These are phyloP conservation scores for Clamator glandarius DNA, from an alignment of 2,797 vertebrate genomes.

Conservation along the genomic window DNA sequence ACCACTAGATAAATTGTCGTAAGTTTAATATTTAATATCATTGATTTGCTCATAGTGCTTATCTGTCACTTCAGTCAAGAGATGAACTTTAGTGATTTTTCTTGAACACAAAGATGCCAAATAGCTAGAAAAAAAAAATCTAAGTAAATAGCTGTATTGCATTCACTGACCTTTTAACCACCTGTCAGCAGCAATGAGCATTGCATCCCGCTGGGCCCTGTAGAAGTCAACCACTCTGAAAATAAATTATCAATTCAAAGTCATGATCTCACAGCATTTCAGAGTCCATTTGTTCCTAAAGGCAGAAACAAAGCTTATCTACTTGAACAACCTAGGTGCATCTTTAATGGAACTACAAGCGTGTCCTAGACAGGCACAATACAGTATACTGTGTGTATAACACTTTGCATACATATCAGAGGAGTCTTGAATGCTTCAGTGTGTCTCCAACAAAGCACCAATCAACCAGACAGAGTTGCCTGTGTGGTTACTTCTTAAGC, in stretches of 20 bases:
- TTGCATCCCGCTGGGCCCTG: slow-evolving; percentile 83
- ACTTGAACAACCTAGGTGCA: not conserved
- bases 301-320: not conserved
- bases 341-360: not conserved
- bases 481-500: not conserved
- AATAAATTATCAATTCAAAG: not conserved
- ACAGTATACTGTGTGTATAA: not conserved
- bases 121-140: not conserved
- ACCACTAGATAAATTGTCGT: not conserved
- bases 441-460: not conserved
- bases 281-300: not conserved
- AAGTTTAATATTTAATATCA: slow-evolving; percentile 11
- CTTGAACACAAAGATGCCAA: not conserved
- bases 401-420: not conserved
- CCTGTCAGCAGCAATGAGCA: slow-evolving; percentile 88
- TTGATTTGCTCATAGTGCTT: slow-evolving; percentile 18
- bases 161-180: slow-evolving; percentile 89
- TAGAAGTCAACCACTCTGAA: slow-evolving; percentile 91
- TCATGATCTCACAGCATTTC: not conserved
- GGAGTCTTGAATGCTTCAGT: not conserved
- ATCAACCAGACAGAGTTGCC: not conserved
- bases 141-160: not conserved
- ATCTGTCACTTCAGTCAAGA: not conserved
- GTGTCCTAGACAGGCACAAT: not conserved
- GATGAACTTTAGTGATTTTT: not conserved